These are phyloP conservation scores for Taenioides sp. DNA, from an alignment of 2,797 vertebrate genomes.

Conservation along the genomic window DNA sequence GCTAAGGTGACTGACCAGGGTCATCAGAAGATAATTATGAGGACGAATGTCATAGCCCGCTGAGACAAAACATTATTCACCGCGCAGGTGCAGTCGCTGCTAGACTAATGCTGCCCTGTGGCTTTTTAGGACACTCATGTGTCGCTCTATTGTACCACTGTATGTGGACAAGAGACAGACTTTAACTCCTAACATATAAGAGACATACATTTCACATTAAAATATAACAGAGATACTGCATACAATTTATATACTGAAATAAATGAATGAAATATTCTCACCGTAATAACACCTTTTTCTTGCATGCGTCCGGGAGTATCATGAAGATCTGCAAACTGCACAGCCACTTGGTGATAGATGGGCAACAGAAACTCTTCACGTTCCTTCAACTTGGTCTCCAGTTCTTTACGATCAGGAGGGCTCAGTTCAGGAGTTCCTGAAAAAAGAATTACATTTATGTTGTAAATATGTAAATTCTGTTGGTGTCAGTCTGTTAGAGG, in stretches of 20 bases:
- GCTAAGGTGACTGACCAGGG: slow-evolving; percentile 70
- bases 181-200: neutral
- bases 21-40: slow-evolving; percentile 75
- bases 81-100: slow-evolving; percentile 58
- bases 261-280: slow-evolving; percentile 66
- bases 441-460: neutral
- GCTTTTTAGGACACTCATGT: slow-evolving; percentile 48
- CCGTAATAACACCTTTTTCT: slow-evolving; percentile 91
- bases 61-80: slow-evolving; percentile 71
- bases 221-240: neutral
- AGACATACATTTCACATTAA: neutral
- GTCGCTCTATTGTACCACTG: slow-evolving; percentile 21
- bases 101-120: slow-evolving; percentile 45
- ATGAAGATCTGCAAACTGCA: slow-evolving; percentile 92
- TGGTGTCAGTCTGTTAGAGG: no score
- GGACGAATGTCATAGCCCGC: slow-evolving; percentile 58
- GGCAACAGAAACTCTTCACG: slow-evolving; percentile 91
- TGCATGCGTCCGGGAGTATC: slow-evolving; percentile 94
- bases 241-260: neutral
- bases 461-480: neutral
- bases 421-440: slow-evolving; percentile 77
- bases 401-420: slow-evolving; percentile 66
- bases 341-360: slow-evolving; percentile 95
- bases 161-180: slow-evolving; percentile 9
- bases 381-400: slow-evolving; percentile 84